Percentiles rank a stretch among this genome's conserved stretches.
phyloP scores from a whole-genome alignment of 2,888 invertebrate genomes.

The Phortica okadai region DNA sequence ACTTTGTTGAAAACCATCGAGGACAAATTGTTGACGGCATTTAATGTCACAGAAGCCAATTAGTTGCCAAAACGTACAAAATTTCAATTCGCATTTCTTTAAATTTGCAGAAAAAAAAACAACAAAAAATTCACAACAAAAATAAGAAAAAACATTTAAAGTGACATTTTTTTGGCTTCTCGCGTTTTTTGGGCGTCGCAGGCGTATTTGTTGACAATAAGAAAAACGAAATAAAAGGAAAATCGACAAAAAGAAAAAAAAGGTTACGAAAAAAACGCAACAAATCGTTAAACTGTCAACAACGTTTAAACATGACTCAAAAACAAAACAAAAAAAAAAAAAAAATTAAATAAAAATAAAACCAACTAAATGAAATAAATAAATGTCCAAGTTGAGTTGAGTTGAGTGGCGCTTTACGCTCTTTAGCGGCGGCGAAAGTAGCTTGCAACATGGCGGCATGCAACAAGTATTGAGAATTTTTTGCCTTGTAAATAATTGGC shows the following conservation, averaged over 20 bases:
- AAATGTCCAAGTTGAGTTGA: slow-evolving; percentile 1
- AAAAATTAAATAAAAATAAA: not conserved
- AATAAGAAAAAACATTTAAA: not conserved
- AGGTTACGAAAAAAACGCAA: slow-evolving; percentile 54
- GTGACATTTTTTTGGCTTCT: slow-evolving; percentile 28
- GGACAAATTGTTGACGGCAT: slow-evolving; percentile 71
- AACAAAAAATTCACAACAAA: not conserved
- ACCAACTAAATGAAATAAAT: not conserved
- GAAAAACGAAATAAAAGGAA: not conserved
- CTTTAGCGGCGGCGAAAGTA: slow-evolving; percentile 7
- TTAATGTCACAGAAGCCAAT: slow-evolving; percentile 71
- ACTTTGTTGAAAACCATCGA: slow-evolving; percentile 34
- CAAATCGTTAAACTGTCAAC: slow-evolving; percentile 74
- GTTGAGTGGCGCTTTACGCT: not conserved
- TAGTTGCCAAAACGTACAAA: slow-evolving; percentile 57
- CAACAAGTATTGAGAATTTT: slow-evolving; percentile 22
- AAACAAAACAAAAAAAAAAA: not conserved
- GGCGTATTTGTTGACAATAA: not conserved
- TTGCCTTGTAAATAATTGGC: slow-evolving; percentile 23
- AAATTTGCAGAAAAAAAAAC: not conserved
- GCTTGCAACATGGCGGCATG: slow-evolving; percentile 3
- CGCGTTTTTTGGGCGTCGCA: slow-evolving; percentile 41
- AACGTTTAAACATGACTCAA: slow-evolving; percentile 59
- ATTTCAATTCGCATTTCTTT: not conserved
- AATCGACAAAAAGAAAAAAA: not conserved